phyloP scores from a whole-genome alignment of 2,113 vertebrate species.

The Sturnira hondurensis region DNA sequence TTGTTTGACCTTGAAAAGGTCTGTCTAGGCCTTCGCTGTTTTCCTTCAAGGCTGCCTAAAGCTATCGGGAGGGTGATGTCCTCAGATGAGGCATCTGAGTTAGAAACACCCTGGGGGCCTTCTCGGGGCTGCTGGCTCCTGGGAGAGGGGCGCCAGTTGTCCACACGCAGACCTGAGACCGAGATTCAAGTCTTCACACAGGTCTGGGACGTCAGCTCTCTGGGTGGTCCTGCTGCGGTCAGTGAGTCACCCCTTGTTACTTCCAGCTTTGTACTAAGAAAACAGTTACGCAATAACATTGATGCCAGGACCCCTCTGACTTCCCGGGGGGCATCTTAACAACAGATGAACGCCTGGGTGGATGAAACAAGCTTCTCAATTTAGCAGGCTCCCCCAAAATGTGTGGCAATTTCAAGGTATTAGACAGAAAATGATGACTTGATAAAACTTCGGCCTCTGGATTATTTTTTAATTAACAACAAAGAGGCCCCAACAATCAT shows the following conservation, averaged over 20 bases:
- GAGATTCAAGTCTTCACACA: neutral
- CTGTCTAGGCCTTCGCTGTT: neutral
- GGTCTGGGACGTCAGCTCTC: neutral
- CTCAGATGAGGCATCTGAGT: neutral
- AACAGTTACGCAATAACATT: neutral
- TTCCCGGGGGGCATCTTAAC: neutral
- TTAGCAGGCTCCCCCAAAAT: neutral
- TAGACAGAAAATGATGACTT: neutral
- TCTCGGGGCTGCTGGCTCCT: neutral
- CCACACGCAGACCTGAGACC: neutral
- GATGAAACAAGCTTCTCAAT: neutral
- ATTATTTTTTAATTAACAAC: neutral
- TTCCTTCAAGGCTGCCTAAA: neutral
- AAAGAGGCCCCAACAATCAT: neutral
- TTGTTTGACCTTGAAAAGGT: neutral
- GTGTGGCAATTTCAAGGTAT: neutral
- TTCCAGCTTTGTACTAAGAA: neutral
- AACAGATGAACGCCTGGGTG: neutral
- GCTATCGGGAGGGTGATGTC: neutral
- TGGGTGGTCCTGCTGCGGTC: neutral
- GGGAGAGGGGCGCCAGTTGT: neutral
- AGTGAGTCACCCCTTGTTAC: neutral
- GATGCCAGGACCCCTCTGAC: neutral
- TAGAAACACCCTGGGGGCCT: neutral
- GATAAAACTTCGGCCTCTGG: neutral